A percentile compares a stretch with the other conserved stretches of the same genome.
These are phyloP conservation scores for Sparus aurata DNA, from an alignment of 2,797 vertebrate genomes.

Conservation along the genomic window DNA sequence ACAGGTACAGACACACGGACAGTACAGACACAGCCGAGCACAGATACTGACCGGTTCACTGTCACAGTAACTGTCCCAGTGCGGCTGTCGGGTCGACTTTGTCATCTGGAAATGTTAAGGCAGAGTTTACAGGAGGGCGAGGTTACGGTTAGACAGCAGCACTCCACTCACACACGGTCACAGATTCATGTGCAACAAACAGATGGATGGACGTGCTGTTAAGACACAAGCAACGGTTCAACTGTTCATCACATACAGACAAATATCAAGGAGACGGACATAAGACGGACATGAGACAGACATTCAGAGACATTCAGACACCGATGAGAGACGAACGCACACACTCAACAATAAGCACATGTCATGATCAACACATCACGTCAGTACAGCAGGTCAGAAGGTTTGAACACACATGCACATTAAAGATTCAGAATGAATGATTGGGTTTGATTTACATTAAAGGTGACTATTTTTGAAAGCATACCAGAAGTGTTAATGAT, in stretches of 20 bases:
- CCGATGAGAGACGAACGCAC: background rate
- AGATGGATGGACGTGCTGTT: conserved; percentile 58
- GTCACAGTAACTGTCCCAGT: conserved; percentile 98
- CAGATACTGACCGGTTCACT: conserved; percentile 96
- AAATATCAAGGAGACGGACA: background rate
- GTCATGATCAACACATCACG: background rate
- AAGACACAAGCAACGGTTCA: conserved; percentile 40
- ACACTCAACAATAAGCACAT: background rate
- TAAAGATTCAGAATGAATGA: background rate
- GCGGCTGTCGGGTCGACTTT: conserved; percentile 92
- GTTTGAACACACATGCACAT: conserved; percentile 3
- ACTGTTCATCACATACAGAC: conserved; percentile 15
- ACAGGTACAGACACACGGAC: conserved; percentile 40
- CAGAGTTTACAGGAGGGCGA: conserved; percentile 67
- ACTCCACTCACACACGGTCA: conserved; percentile 51
- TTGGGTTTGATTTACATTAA: background rate
- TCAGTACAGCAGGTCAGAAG: background rate
- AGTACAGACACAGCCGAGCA: conserved; percentile 36
- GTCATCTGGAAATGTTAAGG: conserved; percentile 86
- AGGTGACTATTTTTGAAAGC: background rate
- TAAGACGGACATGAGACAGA: background rate
- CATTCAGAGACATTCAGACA: conserved; percentile 15
- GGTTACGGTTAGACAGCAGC: conserved; percentile 74
- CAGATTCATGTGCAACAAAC: conserved; percentile 16
- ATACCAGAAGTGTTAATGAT: background rate